A percentile compares a stretch with the other conserved stretches of the same genome.
Evolutionary conservation across 2,888 invertebrate species (phyloP).

Genomic region (Dynastes grantii): DNA sequence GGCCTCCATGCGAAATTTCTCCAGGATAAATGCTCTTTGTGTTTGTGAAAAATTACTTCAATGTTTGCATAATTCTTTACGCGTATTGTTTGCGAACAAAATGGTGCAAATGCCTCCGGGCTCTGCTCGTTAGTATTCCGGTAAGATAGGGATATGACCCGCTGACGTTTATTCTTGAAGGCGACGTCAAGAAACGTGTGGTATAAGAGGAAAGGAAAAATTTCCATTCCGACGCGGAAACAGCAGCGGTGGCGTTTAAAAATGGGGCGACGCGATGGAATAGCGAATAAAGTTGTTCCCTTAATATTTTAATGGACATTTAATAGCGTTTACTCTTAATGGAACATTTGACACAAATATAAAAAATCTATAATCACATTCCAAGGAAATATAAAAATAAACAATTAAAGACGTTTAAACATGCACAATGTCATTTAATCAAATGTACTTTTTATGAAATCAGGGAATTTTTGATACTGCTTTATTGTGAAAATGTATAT

Average conservation of each 20-base stretch:
- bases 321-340: no score
- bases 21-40: conserved; percentile 52
- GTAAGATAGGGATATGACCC: conserved; percentile 53
- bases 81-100: conserved; percentile 62
- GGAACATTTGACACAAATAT: no score
- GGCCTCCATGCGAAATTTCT: conserved; percentile 24
- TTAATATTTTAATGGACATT: no score
- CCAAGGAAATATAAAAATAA: no score
- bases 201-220: conserved; percentile 3
- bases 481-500: no score
- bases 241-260: background rate
- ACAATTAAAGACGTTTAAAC: no score
- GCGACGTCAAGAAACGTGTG: conserved; percentile 34
- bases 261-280: background rate
- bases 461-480: no score
- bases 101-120: conserved; percentile 60
- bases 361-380: no score
- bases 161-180: conserved; percentile 53
- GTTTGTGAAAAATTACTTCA: conserved; percentile 59
- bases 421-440: no score
- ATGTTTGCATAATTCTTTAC: conserved; percentile 61
- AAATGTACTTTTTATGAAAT: no score
- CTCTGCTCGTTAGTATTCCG: conserved; percentile 61
- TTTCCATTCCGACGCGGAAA: background rate
- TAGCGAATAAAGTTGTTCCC: no score